phyloP scores from a whole-genome alignment of 2,888 invertebrate genomes.

The Branchellion lobata region DNA sequence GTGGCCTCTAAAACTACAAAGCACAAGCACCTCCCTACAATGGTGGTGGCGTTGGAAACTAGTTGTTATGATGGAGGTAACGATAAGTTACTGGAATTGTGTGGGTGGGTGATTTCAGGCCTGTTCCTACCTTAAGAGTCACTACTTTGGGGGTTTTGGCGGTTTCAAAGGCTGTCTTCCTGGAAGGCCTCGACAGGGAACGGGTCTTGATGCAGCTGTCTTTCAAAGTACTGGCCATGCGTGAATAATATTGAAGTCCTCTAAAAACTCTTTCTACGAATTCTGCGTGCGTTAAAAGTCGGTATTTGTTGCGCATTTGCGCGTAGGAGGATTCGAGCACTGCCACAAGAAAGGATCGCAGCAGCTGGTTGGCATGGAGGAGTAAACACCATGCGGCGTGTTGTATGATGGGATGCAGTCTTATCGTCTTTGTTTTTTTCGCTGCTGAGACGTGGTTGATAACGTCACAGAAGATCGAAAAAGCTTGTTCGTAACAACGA shows the following conservation, averaged over 20 bases:
- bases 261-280: background rate
- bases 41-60: too few species aligned
- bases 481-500: slow-evolving; percentile 4
- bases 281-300: background rate
- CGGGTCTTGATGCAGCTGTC: too few species aligned
- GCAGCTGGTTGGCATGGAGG: background rate
- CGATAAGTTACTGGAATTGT: too few species aligned
- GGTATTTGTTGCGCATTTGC: background rate
- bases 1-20: too few species aligned
- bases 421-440: too few species aligned
- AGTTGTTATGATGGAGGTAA: too few species aligned
- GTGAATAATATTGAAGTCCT: background rate
- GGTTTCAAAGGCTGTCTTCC: background rate
- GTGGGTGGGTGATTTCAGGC: too few species aligned
- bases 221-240: background rate
- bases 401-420: background rate
- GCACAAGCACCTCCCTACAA: too few species aligned
- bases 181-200: too few species aligned
- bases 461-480: background rate
- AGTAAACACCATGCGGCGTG: background rate
- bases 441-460: background rate
- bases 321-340: background rate
- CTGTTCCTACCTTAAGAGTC: too few species aligned
- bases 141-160: too few species aligned
- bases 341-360: background rate